Percentiles rank a stretch among this genome's conserved stretches.
Evolutionary conservation across 2,888 invertebrate genomes (phyloP).

Genomic region (Rutpela maculata): DNA sequence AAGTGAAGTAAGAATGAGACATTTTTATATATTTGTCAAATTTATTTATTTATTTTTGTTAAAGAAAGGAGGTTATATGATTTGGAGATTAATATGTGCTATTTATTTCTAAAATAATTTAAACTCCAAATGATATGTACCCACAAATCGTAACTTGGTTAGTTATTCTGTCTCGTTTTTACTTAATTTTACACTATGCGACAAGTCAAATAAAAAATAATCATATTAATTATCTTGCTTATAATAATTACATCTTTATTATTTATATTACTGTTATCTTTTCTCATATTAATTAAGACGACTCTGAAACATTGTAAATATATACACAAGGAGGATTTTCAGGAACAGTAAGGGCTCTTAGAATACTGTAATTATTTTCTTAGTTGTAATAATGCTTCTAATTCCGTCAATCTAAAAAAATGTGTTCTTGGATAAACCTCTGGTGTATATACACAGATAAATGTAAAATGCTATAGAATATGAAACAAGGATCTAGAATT

Average conservation of each 20-base stretch:
- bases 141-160: slow-evolving; percentile 42
- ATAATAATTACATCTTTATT: slow-evolving; percentile 36
- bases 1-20: slow-evolving; percentile 45
- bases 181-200: slow-evolving; percentile 39
- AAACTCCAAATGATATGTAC: slow-evolving; percentile 10
- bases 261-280: slow-evolving; percentile 42
- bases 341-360: neutral
- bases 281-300: slow-evolving; percentile 22
- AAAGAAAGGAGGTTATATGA: neutral
- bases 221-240: slow-evolving; percentile 26
- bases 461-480: slow-evolving; percentile 29
- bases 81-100: neutral
- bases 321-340: neutral
- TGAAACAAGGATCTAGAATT: slow-evolving; percentile 32
- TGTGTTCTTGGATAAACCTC: neutral
- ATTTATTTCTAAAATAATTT: slow-evolving; percentile 22
- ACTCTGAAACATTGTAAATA: slow-evolving; percentile 1
- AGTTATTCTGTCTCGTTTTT: slow-evolving; percentile 46
- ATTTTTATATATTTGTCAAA: slow-evolving; percentile 14
- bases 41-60: slow-evolving; percentile 19
- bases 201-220: slow-evolving; percentile 17
- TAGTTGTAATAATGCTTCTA: neutral
- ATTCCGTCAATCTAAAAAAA: neutral
- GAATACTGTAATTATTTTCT: neutral
- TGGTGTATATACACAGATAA: neutral